These are phyloP conservation scores for Eilema sororculum DNA, from an alignment of 2,888 invertebrate genomes.

Conservation along the genomic window DNA sequence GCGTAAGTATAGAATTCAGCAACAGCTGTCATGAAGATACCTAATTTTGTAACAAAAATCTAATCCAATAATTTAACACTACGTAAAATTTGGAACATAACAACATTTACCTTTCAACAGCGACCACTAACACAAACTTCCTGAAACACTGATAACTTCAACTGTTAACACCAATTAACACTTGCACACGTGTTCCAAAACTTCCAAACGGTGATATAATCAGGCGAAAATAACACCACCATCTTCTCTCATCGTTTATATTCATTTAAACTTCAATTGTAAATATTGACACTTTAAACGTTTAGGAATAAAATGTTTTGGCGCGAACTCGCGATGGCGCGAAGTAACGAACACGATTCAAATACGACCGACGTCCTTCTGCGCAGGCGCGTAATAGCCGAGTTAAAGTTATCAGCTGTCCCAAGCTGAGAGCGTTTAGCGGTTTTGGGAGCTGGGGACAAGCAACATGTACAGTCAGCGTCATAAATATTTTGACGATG, in stretches of 20 bases:
- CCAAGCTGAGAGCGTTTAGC: slow-evolving; percentile 22
- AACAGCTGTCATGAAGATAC: background rate
- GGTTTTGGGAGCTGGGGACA: slow-evolving; percentile 11
- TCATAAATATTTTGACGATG: too few relatives aligned
- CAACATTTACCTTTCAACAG: slow-evolving; percentile 2
- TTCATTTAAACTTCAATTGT: background rate
- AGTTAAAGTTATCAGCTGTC: slow-evolving; percentile 35
- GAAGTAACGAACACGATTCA: slow-evolving; percentile 40
- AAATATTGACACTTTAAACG: slow-evolving; percentile 10
- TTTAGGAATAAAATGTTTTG: slow-evolving; percentile 26
- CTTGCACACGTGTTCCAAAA: slow-evolving; percentile 15
- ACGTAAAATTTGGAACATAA: background rate
- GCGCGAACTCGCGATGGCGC: slow-evolving; percentile 27
- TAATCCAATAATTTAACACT: background rate
- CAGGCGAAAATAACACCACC: slow-evolving; percentile 9
- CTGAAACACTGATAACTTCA: slow-evolving; percentile 18
- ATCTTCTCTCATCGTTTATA: background rate
- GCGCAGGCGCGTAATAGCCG: slow-evolving; percentile 43
- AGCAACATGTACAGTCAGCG: background rate
- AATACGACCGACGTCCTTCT: slow-evolving; percentile 50
- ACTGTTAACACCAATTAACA: slow-evolving; percentile 20
- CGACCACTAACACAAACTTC: slow-evolving; percentile 16
- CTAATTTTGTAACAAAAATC: background rate
- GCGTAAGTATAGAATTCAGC: background rate
- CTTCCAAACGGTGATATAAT: slow-evolving; percentile 11